phyloP scores from a whole-genome alignment of 2,113 vertebrate species.

The Caranx ignobilis region DNA sequence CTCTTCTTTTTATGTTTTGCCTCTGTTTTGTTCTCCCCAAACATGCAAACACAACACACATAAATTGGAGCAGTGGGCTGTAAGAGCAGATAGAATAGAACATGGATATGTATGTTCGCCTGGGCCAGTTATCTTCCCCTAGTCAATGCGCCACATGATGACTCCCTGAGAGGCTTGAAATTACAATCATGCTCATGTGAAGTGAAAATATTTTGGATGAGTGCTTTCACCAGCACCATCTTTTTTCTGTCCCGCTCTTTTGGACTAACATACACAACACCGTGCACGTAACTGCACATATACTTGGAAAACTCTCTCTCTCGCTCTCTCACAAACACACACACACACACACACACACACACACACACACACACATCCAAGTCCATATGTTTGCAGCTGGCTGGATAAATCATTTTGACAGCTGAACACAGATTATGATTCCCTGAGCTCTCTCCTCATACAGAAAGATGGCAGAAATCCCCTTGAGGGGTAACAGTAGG shows the following conservation, averaged over 20 bases:
- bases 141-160: conserved; percentile 71
- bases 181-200: conserved; percentile 66
- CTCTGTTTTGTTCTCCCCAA: conserved; percentile 54
- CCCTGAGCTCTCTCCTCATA: conserved; percentile 49
- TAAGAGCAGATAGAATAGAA: conserved; percentile 56
- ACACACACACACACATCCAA: conserved; percentile 27
- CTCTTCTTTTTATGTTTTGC: conserved; percentile 45
- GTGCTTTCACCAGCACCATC: conserved; percentile 31
- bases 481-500: conserved; percentile 32
- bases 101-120: conserved; percentile 31
- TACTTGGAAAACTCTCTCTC: neutral
- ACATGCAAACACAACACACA: conserved; percentile 39
- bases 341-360: conserved; percentile 18
- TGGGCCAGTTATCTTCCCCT: conserved; percentile 61
- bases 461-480: conserved; percentile 54
- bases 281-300: neutral
- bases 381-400: conserved; percentile 62
- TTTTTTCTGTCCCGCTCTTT: conserved; percentile 15
- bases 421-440: conserved; percentile 68
- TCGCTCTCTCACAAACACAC: neutral
- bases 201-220: conserved; percentile 69
- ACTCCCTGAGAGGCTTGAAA: conserved; percentile 71
- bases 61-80: conserved; percentile 52
- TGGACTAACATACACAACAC: conserved; percentile 34
- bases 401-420: conserved; percentile 74